Evolutionary conservation across 2,888 invertebrate species (phyloP).

Genomic region (Zelleria hepariella): DNA sequence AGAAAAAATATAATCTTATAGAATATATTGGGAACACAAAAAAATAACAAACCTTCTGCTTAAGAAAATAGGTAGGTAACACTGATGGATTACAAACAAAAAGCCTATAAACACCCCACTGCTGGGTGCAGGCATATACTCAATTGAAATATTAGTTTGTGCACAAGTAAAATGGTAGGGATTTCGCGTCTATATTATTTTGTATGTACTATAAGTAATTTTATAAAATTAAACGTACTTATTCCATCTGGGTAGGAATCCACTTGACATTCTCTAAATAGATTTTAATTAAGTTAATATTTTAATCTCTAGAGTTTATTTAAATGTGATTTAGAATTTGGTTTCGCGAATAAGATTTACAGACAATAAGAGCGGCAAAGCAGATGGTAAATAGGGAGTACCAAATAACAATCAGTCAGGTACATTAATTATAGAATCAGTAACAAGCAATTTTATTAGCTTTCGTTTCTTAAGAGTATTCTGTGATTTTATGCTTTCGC

Average conservation of each 20-base stretch:
- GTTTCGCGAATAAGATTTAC: constrained; percentile 46
- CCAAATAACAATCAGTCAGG: neutral
- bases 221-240: neutral
- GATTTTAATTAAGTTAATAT: neutral
- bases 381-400: neutral
- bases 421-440: neutral
- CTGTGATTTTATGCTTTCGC: constrained; percentile 2
- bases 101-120: neutral
- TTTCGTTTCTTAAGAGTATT: neutral
- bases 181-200: neutral
- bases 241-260: neutral
- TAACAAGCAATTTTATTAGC: neutral
- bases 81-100: no score
- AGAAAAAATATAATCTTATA: no score
- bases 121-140: no score
- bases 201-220: neutral
- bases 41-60: no score
- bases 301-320: constrained; percentile 38
- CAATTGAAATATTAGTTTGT: neutral
- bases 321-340: constrained; percentile 68
- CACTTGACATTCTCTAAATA: neutral
- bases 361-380: constrained; percentile 22
- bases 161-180: neutral
- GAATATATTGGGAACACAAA: no score
- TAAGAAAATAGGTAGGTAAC: no score